Evolutionary conservation across 2,888 invertebrate species (phyloP).

Genomic region (Sinohyriopsis cumingii): DNA sequence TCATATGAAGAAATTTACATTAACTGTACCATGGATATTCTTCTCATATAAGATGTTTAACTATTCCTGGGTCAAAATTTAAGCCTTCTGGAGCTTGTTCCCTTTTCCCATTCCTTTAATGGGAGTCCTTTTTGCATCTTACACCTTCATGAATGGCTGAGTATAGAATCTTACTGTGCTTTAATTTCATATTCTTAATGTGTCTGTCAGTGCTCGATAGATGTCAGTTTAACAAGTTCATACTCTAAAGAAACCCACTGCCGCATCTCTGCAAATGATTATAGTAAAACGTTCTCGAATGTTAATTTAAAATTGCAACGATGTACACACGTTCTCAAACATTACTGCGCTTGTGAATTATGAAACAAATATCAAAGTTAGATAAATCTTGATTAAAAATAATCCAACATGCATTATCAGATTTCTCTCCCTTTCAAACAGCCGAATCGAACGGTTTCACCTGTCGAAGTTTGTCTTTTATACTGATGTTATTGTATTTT

Average conservation of each 20-base stretch:
- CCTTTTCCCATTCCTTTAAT: conserved; percentile 8
- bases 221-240: background rate
- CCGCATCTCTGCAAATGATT: background rate
- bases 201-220: background rate
- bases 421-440: too few relatives aligned
- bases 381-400: too few relatives aligned
- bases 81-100: conserved; percentile 8
- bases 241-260: background rate
- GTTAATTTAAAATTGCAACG: too few relatives aligned
- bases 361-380: too few relatives aligned
- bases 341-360: too few relatives aligned
- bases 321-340: too few relatives aligned
- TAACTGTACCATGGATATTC: background rate
- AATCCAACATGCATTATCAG: too few relatives aligned
- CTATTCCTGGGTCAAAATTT: conserved; percentile 1
- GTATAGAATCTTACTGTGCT: background rate
- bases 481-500: too few relatives aligned
- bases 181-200: background rate
- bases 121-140: conserved; percentile 6
- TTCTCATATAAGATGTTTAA: background rate
- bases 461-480: too few relatives aligned
- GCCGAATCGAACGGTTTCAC: too few relatives aligned
- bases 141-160: conserved; percentile 8
- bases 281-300: background rate
- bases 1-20: background rate